These are phyloP conservation scores for Lasius platythorax DNA, from an alignment of 2,888 invertebrate species.

Conservation along the genomic window DNA sequence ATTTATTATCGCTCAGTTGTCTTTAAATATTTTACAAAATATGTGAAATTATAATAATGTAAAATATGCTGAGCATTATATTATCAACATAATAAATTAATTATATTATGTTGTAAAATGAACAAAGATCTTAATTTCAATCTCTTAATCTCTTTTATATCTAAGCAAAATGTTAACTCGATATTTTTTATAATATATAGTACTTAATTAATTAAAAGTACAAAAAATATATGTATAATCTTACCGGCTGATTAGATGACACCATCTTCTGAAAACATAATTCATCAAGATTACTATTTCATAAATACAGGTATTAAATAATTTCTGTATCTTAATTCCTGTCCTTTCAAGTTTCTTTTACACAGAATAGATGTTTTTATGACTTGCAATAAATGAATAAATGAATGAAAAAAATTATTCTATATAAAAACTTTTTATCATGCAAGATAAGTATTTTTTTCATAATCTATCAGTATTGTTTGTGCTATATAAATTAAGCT, in stretches of 20 bases:
- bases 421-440: not conserved
- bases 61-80: slow-evolving; percentile 70
- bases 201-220: slow-evolving; percentile 34
- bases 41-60: slow-evolving; percentile 63
- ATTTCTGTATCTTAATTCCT: slow-evolving; percentile 6
- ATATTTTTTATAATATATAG: slow-evolving; percentile 32
- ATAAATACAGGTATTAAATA: slow-evolving; percentile 26
- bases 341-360: not conserved
- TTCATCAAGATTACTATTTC: slow-evolving; percentile 60
- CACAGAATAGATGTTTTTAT: not conserved
- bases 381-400: not conserved
- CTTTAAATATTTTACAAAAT: slow-evolving; percentile 60
- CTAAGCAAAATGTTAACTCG: slow-evolving; percentile 11
- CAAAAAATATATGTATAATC: slow-evolving; percentile 58
- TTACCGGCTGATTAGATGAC: slow-evolving; percentile 84
- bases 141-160: slow-evolving; percentile 38
- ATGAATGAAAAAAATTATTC: not conserved
- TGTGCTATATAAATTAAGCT: not conserved
- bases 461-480: not conserved
- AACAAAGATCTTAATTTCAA: slow-evolving; percentile 36
- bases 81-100: slow-evolving; percentile 25
- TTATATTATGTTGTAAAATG: slow-evolving; percentile 10
- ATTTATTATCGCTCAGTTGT: slow-evolving; percentile 79
- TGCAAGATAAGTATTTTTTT: not conserved
- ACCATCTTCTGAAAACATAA: slow-evolving; percentile 84